Evolutionary conservation across 2,888 invertebrate species (phyloP).

Genomic region (Platycnemis pennipes): DNA sequence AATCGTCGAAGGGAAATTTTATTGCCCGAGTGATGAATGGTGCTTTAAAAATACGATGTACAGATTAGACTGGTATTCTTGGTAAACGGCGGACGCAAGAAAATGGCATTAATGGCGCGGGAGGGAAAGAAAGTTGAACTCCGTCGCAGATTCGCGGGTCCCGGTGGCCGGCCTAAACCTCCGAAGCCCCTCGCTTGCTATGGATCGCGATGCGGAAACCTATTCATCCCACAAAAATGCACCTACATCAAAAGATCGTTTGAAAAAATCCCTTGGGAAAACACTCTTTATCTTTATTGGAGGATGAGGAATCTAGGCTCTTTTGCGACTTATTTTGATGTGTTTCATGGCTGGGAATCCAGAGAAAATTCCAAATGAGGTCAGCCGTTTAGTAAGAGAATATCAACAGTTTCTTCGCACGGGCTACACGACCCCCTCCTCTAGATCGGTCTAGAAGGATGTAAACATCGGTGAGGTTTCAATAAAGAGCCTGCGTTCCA

Average conservation of each 20-base stretch:
- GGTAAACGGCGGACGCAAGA: no score
- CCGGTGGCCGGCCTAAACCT: not conserved
- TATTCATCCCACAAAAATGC: not conserved
- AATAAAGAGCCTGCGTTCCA: not conserved
- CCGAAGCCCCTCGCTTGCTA: not conserved
- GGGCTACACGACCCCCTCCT: not conserved
- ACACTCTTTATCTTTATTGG: not conserved
- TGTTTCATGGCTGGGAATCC: not conserved
- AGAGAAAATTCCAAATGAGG: not conserved
- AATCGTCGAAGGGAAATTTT: no score
- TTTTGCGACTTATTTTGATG: not conserved
- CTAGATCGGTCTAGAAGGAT: not conserved
- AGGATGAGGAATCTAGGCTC: not conserved
- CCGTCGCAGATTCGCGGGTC: not conserved
- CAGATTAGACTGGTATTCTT: no score
- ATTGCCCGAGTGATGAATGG: no score
- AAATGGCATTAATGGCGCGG: no score
- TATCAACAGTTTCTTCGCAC: not conserved
- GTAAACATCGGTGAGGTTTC: not conserved
- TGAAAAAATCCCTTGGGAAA: not conserved
- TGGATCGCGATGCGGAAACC: not conserved
- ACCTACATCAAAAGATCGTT: not conserved
- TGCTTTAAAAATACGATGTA: no score
- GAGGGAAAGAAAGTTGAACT: not conserved
- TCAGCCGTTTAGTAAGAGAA: not conserved